phyloP scores from a whole-genome alignment of 2,113 vertebrate genomes.

The Neomonachus schauinslandi region DNA sequence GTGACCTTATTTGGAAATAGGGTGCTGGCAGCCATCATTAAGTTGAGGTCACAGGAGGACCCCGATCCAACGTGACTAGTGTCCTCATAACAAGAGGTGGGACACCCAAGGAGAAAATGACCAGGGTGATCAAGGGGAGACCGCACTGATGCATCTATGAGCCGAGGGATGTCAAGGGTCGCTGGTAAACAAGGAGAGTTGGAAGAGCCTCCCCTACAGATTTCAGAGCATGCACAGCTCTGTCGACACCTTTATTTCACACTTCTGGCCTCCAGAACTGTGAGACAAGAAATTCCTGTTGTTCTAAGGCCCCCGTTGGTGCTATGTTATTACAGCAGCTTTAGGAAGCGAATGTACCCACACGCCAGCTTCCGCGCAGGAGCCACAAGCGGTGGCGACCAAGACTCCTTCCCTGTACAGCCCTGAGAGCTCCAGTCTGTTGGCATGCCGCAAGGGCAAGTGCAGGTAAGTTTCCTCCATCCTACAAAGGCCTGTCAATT shows the following conservation, averaged over 20 bases:
- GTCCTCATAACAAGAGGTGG: not conserved
- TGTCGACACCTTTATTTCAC: not conserved
- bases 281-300: not conserved
- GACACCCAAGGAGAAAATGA: not conserved
- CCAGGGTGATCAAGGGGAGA: not conserved
- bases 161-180: not conserved
- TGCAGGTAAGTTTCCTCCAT: slow-evolving; percentile 20
- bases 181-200: not conserved
- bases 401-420: not conserved
- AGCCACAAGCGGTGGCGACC: not conserved
- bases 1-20: not conserved
- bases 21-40: not conserved
- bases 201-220: not conserved
- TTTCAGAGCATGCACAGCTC: accelerated
- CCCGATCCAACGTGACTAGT: not conserved
- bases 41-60: not conserved
- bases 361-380: not conserved
- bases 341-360: not conserved
- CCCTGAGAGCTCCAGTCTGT: not conserved
- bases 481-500: slow-evolving; percentile 61
- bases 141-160: not conserved
- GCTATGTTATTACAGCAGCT: not conserved
- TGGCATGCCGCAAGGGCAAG: slow-evolving; percentile 46
- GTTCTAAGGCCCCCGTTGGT: not conserved
- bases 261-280: not conserved